These are phyloP conservation scores for Catharus fuscescens DNA, from an alignment of 2,113 vertebrate genomes.

Conservation along the genomic window DNA sequence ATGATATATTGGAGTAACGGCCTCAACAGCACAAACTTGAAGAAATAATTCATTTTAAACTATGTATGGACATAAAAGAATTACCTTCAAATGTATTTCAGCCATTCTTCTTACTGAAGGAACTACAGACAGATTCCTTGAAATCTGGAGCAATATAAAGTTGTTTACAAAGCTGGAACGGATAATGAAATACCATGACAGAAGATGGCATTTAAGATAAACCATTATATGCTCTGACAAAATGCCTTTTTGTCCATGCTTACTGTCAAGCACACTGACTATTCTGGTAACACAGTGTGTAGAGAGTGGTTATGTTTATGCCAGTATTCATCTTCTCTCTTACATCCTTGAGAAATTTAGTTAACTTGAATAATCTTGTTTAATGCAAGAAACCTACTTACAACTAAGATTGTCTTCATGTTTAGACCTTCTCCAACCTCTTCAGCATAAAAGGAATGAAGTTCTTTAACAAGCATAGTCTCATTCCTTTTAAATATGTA, in stretches of 20 bases:
- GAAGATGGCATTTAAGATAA: background rate
- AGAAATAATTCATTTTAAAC: background rate
- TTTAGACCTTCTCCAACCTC: background rate
- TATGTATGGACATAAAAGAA: background rate
- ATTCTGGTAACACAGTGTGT: background rate
- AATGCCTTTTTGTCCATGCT: background rate
- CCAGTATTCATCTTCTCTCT: background rate
- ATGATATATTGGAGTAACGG: background rate
- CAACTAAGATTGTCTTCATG: background rate
- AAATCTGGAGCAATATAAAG: background rate
- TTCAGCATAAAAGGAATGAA: background rate
- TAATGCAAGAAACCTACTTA: background rate
- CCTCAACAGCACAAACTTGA: background rate
- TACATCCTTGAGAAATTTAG: background rate
- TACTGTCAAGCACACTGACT: background rate
- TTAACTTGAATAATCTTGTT: background rate
- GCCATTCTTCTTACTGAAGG: background rate
- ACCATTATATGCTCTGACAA: background rate
- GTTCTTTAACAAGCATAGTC: background rate
- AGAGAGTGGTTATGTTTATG: background rate
- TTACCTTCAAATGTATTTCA: background rate
- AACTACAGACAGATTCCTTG: background rate
- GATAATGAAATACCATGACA: background rate
- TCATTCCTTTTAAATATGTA: background rate
- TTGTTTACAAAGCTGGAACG: background rate